These are phyloP conservation scores for Saccostrea glomerata DNA, from an alignment of 1,140 invertebrate species.

Conservation along the genomic window DNA sequence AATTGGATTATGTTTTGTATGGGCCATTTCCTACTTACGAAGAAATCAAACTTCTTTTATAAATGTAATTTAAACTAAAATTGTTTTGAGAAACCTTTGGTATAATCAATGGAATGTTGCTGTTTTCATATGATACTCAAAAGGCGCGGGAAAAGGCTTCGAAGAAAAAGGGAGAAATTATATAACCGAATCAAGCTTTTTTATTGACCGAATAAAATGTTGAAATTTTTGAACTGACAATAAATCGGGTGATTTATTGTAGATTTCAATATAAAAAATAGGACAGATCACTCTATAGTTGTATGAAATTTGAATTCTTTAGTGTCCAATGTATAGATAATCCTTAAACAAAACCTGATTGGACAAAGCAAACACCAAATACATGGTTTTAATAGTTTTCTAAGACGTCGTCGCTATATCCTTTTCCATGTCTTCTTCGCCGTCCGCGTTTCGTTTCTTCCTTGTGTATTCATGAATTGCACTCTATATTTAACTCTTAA, in stretches of 20 bases:
- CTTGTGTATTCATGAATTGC: neutral
- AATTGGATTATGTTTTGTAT: constrained; percentile 26
- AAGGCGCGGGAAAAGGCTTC: too few relatives aligned
- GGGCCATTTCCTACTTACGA: neutral
- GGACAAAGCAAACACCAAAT: neutral
- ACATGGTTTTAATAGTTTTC: neutral
- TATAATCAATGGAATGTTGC: neutral
- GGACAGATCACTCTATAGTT: too few relatives aligned
- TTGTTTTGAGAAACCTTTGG: neutral
- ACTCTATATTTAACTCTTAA: neutral
- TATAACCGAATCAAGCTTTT: too few relatives aligned
- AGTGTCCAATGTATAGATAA: neutral
- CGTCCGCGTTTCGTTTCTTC: neutral
- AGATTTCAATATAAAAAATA: too few relatives aligned
- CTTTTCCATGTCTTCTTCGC: neutral
- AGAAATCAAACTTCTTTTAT: neutral
- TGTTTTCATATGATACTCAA: neutral
- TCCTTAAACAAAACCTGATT: neutral
- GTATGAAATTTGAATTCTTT: neutral
- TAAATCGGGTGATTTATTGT: too few relatives aligned
- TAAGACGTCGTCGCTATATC: neutral
- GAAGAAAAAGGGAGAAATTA: too few relatives aligned
- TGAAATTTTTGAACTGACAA: too few relatives aligned
- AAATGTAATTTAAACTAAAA: neutral
- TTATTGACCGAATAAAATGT: too few relatives aligned